A percentile compares a stretch with the other conserved stretches of the same genome.
Evolutionary conservation across 2,888 invertebrate genomes (phyloP).

Genomic region (Phorcus lineatus): DNA sequence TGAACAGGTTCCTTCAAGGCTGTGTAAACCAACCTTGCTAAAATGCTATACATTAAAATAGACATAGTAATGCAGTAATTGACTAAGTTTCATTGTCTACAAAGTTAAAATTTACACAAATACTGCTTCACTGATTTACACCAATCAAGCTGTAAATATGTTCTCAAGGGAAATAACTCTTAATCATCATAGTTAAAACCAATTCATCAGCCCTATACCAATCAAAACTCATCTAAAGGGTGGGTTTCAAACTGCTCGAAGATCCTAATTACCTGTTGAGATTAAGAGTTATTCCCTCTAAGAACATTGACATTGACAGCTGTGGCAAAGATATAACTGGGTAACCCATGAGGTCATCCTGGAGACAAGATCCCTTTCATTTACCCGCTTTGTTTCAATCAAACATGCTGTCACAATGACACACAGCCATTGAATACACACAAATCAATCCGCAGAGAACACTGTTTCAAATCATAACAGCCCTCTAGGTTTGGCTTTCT

Average conservation of each 20-base stretch:
- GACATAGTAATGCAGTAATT: too few relatives aligned
- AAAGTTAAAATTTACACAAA: not conserved
- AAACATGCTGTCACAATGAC: too few relatives aligned
- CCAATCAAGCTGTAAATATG: not conserved
- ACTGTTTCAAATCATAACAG: too few relatives aligned
- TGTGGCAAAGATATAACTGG: not conserved
- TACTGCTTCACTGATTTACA: not conserved
- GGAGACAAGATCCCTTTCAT: not conserved
- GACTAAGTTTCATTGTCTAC: too few relatives aligned
- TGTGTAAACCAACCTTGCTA: not conserved
- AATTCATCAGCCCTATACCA: too few relatives aligned
- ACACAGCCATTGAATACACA: not conserved
- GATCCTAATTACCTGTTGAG: not conserved
- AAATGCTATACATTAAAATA: too few relatives aligned
- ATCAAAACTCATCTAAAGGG: too few relatives aligned
- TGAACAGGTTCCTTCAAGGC: not conserved
- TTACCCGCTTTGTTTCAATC: too few relatives aligned
- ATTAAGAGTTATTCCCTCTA: not conserved
- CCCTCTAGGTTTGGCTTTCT: too few relatives aligned
- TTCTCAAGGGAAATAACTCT: not conserved
- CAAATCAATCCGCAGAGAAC: not conserved
- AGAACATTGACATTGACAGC: too few relatives aligned
- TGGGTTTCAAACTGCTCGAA: too few relatives aligned
- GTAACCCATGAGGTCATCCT: not conserved
- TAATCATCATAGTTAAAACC: not conserved